Evolutionary conservation across 2,888 invertebrate genomes (phyloP).

Genomic region (Cataglyphis albicans): DNA sequence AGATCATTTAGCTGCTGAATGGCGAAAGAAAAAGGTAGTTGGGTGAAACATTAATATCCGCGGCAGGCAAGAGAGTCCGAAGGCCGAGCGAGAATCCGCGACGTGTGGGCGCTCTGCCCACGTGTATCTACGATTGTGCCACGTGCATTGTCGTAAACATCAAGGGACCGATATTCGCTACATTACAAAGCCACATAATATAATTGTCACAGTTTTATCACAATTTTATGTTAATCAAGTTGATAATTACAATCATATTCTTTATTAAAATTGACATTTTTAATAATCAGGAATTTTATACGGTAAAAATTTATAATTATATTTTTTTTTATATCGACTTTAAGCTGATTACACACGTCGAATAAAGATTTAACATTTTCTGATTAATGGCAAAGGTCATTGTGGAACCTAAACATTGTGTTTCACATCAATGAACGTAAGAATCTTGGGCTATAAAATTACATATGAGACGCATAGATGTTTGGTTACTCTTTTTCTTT

Average conservation of each 20-base stretch:
- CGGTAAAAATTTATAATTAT: neutral
- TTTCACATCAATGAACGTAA: slow-evolving; percentile 31
- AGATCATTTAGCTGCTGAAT: neutral
- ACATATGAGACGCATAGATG: slow-evolving; percentile 31
- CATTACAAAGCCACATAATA: neutral
- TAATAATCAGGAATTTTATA: neutral
- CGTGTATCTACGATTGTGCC: slow-evolving; percentile 62
- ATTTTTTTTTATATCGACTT: neutral
- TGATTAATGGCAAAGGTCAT: slow-evolving; percentile 3
- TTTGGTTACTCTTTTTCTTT: neutral
- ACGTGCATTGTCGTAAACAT: slow-evolving; percentile 59
- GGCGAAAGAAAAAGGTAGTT: slow-evolving; percentile 45
- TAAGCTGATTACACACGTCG: neutral
- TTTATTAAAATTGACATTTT: neutral
- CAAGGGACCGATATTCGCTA: slow-evolving; percentile 11
- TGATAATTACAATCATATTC: neutral
- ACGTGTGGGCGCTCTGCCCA: slow-evolving; percentile 73
- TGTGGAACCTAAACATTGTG: neutral
- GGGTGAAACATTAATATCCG: slow-evolving; percentile 39
- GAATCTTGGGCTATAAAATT: slow-evolving; percentile 63
- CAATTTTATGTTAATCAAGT: neutral
- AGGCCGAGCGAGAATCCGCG: slow-evolving; percentile 71
- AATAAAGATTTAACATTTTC: neutral
- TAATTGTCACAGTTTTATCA: neutral
- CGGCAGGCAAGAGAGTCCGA: slow-evolving; percentile 62